Evolutionary conservation across 1,140 invertebrate species (phyloP).

Genomic region (Neocloeon triangulifer): DNA sequence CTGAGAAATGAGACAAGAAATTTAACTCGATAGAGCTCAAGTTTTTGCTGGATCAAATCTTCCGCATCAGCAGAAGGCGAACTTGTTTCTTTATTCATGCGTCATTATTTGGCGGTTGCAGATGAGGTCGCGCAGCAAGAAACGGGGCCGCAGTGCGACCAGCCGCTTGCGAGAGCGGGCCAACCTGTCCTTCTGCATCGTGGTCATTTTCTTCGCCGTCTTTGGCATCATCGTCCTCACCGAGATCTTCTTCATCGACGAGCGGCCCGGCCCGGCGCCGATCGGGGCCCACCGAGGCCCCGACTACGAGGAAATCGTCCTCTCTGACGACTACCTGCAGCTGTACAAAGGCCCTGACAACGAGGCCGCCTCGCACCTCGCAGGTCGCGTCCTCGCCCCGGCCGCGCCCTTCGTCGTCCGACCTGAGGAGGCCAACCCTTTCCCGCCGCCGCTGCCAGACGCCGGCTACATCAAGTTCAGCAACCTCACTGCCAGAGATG

Average conservation of each 20-base stretch:
- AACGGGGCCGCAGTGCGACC: constrained; percentile 17
- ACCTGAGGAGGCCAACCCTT: too few relatives aligned
- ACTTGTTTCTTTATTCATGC: too few relatives aligned
- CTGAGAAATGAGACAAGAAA: too few relatives aligned
- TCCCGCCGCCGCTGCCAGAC: constrained; percentile 14
- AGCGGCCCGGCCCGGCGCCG: constrained; percentile 18
- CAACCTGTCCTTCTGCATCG: constrained; percentile 67
- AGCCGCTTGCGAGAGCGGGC: constrained; percentile 40
- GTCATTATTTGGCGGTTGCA: too few relatives aligned
- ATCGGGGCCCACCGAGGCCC: background rate
- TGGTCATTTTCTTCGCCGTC: constrained; percentile 72
- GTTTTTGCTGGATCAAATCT: too few relatives aligned
- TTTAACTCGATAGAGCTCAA: too few relatives aligned
- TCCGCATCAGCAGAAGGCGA: too few relatives aligned
- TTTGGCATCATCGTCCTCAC: constrained; percentile 66
- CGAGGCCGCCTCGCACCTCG: constrained; percentile 15
- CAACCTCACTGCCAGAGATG: constrained; percentile 22
- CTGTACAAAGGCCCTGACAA: constrained; percentile 21
- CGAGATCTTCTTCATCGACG: constrained; percentile 54
- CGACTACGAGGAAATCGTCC: background rate
- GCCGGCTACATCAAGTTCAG: too few relatives aligned
- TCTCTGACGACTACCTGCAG: too few relatives aligned
- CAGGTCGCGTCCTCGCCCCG: constrained; percentile 13
- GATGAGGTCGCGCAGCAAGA: too few relatives aligned
- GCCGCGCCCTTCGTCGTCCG: too few relatives aligned